Conservation (phyloP, 2,888 invertebrate species). For the Nowickia ferox region DNA sequence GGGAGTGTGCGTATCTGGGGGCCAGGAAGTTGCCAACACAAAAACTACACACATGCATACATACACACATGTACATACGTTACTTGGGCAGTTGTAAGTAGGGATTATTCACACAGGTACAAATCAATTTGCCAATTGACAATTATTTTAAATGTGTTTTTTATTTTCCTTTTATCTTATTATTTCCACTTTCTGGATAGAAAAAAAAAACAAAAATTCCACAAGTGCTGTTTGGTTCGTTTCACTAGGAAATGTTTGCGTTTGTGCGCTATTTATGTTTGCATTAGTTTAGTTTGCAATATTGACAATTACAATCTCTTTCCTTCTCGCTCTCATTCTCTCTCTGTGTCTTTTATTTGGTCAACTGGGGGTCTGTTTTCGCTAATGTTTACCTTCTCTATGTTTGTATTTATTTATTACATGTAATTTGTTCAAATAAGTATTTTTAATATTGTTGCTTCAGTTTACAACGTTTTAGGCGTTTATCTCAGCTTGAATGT, state of each 20-base stretch:
- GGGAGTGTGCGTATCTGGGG: conserved; percentile 27
- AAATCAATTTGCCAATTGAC: conserved; percentile 72
- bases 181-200: conserved; percentile 11
- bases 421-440: conserved; percentile 3
- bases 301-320: conserved; percentile 6
- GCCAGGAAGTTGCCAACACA: conserved; percentile 12
- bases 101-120: conserved; percentile 67
- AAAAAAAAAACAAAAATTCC: conserved; percentile 12
- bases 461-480: conserved; percentile 29
- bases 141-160: conserved; percentile 65
- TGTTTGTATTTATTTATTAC: background rate
- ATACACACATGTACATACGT: background rate
- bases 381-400: background rate
- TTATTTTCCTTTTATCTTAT: conserved; percentile 39
- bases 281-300: conserved; percentile 31
- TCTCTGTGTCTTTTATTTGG: background rate
- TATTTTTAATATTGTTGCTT: conserved; percentile 2
- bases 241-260: background rate
- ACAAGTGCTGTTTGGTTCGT: conserved; percentile 53
- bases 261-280: background rate
- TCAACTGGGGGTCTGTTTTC: conserved; percentile 56
- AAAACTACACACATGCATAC: background rate
- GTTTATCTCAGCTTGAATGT: conserved; percentile 40
- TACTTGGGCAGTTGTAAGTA: conserved; percentile 13
- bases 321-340: too few relatives aligned